These are phyloP conservation scores for Phrynosoma platyrhinos DNA, from an alignment of 2,113 vertebrate species.

Conservation along the genomic window DNA sequence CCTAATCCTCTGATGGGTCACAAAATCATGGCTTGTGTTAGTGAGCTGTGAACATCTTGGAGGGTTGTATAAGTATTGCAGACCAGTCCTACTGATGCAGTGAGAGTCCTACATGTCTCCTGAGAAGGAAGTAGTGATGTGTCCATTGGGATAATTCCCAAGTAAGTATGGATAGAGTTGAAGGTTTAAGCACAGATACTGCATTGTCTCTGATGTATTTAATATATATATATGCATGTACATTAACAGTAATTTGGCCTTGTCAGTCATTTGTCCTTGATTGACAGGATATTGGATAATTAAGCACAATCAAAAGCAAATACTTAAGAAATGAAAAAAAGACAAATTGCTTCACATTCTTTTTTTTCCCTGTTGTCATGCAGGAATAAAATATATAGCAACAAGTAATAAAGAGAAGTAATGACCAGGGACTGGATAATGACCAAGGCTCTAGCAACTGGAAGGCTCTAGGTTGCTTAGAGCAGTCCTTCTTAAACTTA, in stretches of 20 bases:
- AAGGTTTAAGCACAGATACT: background rate
- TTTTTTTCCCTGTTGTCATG: background rate
- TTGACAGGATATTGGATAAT: background rate
- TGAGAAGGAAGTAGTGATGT: background rate
- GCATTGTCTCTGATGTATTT: background rate
- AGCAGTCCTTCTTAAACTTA: no score
- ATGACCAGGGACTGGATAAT: no score
- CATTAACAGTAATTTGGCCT: background rate
- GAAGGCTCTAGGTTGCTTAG: no score
- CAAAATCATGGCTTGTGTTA: background rate
- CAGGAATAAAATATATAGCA: background rate
- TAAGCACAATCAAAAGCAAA: background rate
- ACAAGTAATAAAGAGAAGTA: no score
- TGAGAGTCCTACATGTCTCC: background rate
- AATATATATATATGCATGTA: background rate
- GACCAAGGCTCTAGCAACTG: no score
- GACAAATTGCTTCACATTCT: background rate
- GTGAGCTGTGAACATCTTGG: background rate
- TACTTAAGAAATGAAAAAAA: conserved; percentile 16
- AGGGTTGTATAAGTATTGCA: background rate
- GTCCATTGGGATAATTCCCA: background rate
- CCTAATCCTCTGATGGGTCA: background rate
- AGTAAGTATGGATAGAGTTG: background rate
- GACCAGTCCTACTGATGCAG: background rate
- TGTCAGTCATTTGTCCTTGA: background rate